Percentiles rank a stretch among this genome's conserved stretches.
Evolutionary conservation across 2,888 invertebrate species (phyloP).

Genomic region (Metallyticus violacea): DNA sequence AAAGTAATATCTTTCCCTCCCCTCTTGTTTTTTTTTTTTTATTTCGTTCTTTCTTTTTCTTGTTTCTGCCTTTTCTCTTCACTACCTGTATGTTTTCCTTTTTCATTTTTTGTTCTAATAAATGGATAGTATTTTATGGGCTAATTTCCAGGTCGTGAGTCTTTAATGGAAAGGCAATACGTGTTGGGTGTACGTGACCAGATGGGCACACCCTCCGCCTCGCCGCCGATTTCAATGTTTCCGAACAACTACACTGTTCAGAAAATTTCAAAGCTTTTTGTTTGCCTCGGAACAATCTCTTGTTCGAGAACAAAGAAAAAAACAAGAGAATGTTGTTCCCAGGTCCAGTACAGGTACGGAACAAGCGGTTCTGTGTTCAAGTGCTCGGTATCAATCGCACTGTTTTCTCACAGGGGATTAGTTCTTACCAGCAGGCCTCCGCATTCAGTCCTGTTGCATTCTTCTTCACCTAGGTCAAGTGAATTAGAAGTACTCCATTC

Average conservation of each 20-base stretch:
- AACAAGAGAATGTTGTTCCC: neutral
- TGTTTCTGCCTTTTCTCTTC: neutral
- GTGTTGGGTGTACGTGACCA: neutral
- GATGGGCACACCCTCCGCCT: neutral
- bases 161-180: neutral
- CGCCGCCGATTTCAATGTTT: neutral
- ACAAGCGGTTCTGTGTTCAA: neutral
- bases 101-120: neutral
- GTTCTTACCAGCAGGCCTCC: neutral
- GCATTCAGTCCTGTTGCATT: neutral
- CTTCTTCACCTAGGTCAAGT: too few relatives aligned
- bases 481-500: too few relatives aligned
- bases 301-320: neutral
- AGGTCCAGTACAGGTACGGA: neutral
- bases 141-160: neutral
- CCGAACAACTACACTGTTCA: neutral
- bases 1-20: neutral
- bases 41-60: too few relatives aligned
- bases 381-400: neutral
- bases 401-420: neutral
- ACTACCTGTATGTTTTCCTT: neutral
- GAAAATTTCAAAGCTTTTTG: neutral
- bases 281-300: too few relatives aligned
- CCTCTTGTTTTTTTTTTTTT: neutral
- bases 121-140: neutral